Evolutionary conservation across 2,888 invertebrate genomes (phyloP).

Genomic region (Junonia oenone): DNA sequence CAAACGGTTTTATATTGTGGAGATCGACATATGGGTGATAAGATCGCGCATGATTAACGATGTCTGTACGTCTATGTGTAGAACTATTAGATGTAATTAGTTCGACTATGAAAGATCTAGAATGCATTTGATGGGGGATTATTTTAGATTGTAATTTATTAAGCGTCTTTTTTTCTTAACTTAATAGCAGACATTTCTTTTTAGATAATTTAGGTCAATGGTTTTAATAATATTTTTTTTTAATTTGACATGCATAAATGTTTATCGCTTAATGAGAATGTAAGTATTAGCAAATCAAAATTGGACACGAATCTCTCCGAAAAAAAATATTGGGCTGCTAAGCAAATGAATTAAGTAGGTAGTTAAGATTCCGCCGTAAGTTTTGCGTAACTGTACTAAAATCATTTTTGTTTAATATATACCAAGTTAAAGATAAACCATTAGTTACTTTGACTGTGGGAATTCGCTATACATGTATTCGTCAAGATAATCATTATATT

Average conservation of each 20-base stretch:
- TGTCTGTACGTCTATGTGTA: constrained; percentile 43
- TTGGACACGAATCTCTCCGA: too few relatives aligned
- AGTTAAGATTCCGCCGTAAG: too few relatives aligned
- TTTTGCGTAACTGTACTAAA: too few relatives aligned
- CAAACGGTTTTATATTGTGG: constrained; percentile 73
- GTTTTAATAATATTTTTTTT: too few relatives aligned
- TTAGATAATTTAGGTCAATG: not conserved
- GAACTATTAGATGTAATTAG: constrained; percentile 51
- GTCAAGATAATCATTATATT: constrained; percentile 63
- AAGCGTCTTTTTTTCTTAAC: not conserved
- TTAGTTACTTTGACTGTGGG: constrained; percentile 49
- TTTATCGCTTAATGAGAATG: too few relatives aligned
- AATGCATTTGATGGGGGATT: not conserved
- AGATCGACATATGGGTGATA: constrained; percentile 65
- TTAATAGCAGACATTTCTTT: not conserved
- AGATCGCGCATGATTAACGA: constrained; percentile 68
- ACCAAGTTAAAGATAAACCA: not conserved
- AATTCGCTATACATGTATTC: constrained; percentile 55
- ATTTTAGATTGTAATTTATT: not conserved
- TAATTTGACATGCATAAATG: too few relatives aligned
- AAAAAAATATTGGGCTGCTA: too few relatives aligned
- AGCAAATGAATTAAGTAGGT: too few relatives aligned
- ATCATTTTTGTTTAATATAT: not conserved
- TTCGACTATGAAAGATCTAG: not conserved
- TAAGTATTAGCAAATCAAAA: too few relatives aligned